Evolutionary conservation across 2,888 invertebrate species (phyloP).

Genomic region (Agrochola macilenta): DNA sequence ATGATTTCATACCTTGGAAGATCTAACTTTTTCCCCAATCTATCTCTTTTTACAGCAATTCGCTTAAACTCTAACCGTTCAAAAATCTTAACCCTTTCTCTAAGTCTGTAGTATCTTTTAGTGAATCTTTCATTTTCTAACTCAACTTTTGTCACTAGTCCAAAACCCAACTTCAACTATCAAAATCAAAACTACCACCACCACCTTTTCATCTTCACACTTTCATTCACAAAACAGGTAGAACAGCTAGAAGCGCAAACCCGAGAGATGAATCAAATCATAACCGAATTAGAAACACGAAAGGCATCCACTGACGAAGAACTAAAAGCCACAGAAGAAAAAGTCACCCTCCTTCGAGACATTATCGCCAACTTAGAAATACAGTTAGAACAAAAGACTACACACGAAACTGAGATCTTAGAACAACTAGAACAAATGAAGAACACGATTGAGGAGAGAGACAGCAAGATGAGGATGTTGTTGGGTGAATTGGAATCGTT

Average conservation of each 20-base stretch:
- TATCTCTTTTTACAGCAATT: too few relatives aligned
- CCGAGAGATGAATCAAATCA: conserved; percentile 92
- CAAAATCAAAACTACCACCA: neutral
- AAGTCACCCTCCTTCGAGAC: conserved; percentile 93
- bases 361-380: conserved; percentile 94
- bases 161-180: neutral
- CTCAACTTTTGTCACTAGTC: neutral
- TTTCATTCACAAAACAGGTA: conserved; percentile 88
- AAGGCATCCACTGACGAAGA: conserved; percentile 93
- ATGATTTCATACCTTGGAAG: neutral
- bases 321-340: conserved; percentile 94
- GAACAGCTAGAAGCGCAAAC: conserved; percentile 95
- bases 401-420: conserved; percentile 91
- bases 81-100: neutral
- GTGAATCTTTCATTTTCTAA: neutral
- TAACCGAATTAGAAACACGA: conserved; percentile 91
- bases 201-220: conserved; percentile 31
- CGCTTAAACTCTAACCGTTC: neutral
- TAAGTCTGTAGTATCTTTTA: neutral
- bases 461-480: conserved; percentile 89
- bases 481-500: conserved; percentile 89
- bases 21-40: too few relatives aligned
- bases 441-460: conserved; percentile 89
- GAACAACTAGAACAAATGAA: conserved; percentile 91
- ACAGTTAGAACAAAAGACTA: conserved; percentile 93